Conservation (phyloP, 2,888 invertebrate genomes). For the Spatulosminthurus flaviceps region DNA sequence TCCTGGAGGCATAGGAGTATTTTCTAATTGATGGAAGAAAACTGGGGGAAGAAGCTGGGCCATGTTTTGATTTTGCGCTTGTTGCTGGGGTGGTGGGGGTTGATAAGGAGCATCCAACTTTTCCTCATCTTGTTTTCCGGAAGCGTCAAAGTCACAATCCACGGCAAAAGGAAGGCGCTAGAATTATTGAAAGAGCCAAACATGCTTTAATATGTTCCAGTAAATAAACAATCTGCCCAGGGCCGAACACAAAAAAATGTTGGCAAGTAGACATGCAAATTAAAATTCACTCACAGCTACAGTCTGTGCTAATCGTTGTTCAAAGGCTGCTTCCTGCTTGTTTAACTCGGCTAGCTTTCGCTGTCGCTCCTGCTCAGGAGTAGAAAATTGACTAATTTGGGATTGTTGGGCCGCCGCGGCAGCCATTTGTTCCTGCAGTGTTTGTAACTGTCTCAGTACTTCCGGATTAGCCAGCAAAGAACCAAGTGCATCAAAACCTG, state of each 20-base stretch:
- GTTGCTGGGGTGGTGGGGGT: constrained; percentile 30
- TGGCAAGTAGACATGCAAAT: too few species aligned
- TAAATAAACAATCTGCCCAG: constrained; percentile 28
- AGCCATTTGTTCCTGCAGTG: constrained; percentile 70
- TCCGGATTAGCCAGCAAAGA: constrained; percentile 85
- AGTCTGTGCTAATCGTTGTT: constrained; percentile 78
- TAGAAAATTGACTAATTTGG: constrained; percentile 69
- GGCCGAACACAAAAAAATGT: too few species aligned
- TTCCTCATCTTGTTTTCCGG: constrained; percentile 55
- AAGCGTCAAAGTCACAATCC: constrained; percentile 73
- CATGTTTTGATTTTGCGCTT: constrained; percentile 2
- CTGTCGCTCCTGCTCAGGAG: constrained; percentile 71
- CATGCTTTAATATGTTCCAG: too few species aligned
- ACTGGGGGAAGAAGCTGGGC: constrained; percentile 57
- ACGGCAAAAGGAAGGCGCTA: constrained; percentile 75
- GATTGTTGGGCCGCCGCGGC: constrained; percentile 67
- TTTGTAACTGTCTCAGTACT: constrained; percentile 88
- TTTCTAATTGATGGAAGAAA: constrained; percentile 60
- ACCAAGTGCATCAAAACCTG: constrained; percentile 63
- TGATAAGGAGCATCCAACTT: constrained; percentile 10
- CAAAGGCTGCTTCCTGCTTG: constrained; percentile 79
- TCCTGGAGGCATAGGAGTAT: constrained; percentile 32
- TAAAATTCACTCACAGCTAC: constrained; percentile 71
- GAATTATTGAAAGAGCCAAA: constrained; percentile 59
- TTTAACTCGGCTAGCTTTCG: constrained; percentile 76